phyloP scores from a whole-genome alignment of 2,888 invertebrate species.

The Bombylius major region DNA sequence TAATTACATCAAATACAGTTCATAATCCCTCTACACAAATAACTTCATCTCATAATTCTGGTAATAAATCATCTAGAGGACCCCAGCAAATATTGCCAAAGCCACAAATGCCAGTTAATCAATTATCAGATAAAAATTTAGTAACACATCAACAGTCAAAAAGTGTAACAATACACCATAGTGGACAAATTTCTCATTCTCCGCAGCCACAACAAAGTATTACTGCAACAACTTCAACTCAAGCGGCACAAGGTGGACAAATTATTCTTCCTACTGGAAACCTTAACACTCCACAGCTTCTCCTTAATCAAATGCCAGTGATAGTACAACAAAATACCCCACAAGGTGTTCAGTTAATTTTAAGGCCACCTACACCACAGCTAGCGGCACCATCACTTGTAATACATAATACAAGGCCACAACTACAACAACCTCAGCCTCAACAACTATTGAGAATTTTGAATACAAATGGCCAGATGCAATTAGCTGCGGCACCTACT shows the following conservation, averaged over 20 bases:
- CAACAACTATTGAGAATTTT: conserved; percentile 48
- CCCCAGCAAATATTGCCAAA: conserved; percentile 51
- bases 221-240: conserved; percentile 16
- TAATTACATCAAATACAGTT: conserved; percentile 1
- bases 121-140: conserved; percentile 15
- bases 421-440: conserved; percentile 30
- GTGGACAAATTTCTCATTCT: conserved; percentile 30
- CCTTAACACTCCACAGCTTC: conserved; percentile 29
- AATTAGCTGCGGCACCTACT: conserved; percentile 41
- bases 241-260: conserved; percentile 25
- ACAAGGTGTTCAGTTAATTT: conserved; percentile 57
- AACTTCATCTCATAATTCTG: conserved; percentile 9
- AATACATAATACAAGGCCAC: conserved; percentile 33
- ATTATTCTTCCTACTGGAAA: conserved; percentile 31
- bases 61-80: conserved; percentile 26
- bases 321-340: conserved; percentile 50
- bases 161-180: conserved; percentile 13
- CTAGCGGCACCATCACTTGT: conserved; percentile 36
- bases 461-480: conserved; percentile 47
- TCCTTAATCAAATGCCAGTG: conserved; percentile 41
- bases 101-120: conserved; percentile 30
- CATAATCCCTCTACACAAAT: background rate
- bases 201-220: conserved; percentile 25
- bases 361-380: conserved; percentile 50
- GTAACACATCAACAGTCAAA: conserved; percentile 12